Evolutionary conservation across 2,113 vertebrate species (phyloP), one percentile per base, ranked within the genome.

Genomic region (Petromus typicus): DNA sequence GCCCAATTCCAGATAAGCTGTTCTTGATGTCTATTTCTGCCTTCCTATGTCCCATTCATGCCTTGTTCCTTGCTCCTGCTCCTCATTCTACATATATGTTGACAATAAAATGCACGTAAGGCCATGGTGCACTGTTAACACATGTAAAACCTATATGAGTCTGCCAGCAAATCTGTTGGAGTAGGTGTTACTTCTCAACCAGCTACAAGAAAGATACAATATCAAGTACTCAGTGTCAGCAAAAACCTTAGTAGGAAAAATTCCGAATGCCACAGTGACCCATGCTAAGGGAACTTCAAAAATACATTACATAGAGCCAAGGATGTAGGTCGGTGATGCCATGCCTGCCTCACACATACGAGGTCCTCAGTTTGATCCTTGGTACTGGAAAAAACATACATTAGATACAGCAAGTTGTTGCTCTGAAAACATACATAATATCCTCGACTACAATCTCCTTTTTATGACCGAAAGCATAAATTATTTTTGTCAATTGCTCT

Each of bases 231-330:
- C 34, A 66, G 25, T 18, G 54, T 84, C 8, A 1, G 48, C 22
- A 83, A 71, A 87, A 81, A 97, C 32, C 40, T 66, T 76, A 43
- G 0, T 30, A 78, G 66, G 86, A 93, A 97, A 93, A 82, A 88
- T 90, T 59, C 78, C 91, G 48, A 78, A 22, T 18, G 2, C 12
- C 73, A 37, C 16, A 82, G 66, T 76, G 51, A 63, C 25, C 84
- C 48, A 83, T 66, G 59, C n/a, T 67, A 75, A 89, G 11, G 67
- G 64, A 91, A 92, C 48, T 78, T 34, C 57, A 76, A 89, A 91
- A 87, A 59, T 86, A 34, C 32, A 56, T 82, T 82, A 82, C 48
- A 51, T 10, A 51, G 48, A 51, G 48, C 48, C 48, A 10, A 51
- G 48, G 48, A 51, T 51, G 48, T 51, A 51, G 48, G 6, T 51